Percentiles rank a stretch among this genome's conserved stretches.
These are phyloP conservation scores for Acomys russatus DNA, from an alignment of 2,797 vertebrate genomes.

Conservation along the genomic window DNA sequence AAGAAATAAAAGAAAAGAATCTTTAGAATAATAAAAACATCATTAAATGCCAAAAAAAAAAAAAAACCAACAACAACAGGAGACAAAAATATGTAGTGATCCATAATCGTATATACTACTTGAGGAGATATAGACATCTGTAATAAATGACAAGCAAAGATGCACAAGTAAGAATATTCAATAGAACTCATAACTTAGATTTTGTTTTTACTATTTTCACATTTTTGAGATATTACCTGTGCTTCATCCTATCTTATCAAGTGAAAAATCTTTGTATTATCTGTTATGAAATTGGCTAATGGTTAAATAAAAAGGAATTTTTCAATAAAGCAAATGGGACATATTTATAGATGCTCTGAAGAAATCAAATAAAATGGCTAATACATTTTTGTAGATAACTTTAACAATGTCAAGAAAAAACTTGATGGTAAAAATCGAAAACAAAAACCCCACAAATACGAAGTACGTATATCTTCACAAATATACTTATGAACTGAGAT, in stretches of 20 bases:
- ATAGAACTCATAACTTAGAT: not conserved
- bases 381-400: not conserved
- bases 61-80: too few species aligned
- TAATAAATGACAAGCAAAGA: not conserved
- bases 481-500: not conserved
- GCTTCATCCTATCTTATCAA: rapidly evolving
- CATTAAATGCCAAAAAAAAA: too few species aligned
- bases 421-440: not conserved
- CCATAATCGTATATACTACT: not conserved
- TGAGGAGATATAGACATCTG: not conserved
- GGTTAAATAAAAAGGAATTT: not conserved
- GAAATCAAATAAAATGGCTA: not conserved
- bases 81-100: not conserved
- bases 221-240: not conserved
- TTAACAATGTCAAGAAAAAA: not conserved
- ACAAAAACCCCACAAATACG: not conserved
- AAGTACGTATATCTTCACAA: not conserved
- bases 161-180: not conserved
- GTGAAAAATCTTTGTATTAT: not conserved
- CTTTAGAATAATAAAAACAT: too few species aligned
- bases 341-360: not conserved
- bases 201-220: not conserved
- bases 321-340: not conserved
- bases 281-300: not conserved
- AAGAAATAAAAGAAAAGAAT: too few species aligned